Base-by-base conservation (phyloP, 2,113 vertebrate species). In the Calidris pugnax region DNA sequence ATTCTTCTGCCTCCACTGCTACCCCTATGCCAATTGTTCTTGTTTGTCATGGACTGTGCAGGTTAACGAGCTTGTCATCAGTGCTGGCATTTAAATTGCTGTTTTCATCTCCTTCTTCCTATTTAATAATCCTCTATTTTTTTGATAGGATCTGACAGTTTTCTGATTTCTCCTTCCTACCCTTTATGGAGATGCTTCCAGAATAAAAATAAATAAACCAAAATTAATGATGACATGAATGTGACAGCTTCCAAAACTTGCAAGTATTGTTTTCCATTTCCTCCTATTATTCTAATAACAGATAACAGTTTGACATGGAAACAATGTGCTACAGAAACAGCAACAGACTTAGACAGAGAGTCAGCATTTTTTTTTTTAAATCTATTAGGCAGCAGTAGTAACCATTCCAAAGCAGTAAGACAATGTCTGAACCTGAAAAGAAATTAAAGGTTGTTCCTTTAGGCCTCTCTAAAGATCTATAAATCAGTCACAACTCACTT, bases 241-340 rank as follows among this genome's bases (percentile, higher is more conserved):
- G 35, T 75, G 81, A 85, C 92, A 95, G 91, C 37, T 96, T 95
- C 86, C 45, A 83, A 91, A 94, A 89, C 60, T 62, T 89, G 10
- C 26, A 87, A 30, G 47, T 55, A 77, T 81, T 72, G 35, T 90
- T 87, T 82, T 69, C 45, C 10, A 53, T 85, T 93, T 89, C 15
- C 3, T 92, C 43, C 30, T 80, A 60, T 92, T 93, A 85, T 41
- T 82, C 23, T 80, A 91, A 87, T 83, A 92, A 64, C 15, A 77
- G 78, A 57, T 39, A 87, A 72, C 33, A 83, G 59, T 62, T 93
- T 93, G 89, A 89, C 41, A 1, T 30, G 10, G 69, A 72, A 96
- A 82, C 15, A 72, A 43, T n/a, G 27, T 57, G 45, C 24, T 89
- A 89, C 57, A 33, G 45, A 79, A 89, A 64, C 8, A 90, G 24